Base-by-base conservation (phyloP, 2,797 vertebrate genomes). In the Oreochromis grahami region DNA sequence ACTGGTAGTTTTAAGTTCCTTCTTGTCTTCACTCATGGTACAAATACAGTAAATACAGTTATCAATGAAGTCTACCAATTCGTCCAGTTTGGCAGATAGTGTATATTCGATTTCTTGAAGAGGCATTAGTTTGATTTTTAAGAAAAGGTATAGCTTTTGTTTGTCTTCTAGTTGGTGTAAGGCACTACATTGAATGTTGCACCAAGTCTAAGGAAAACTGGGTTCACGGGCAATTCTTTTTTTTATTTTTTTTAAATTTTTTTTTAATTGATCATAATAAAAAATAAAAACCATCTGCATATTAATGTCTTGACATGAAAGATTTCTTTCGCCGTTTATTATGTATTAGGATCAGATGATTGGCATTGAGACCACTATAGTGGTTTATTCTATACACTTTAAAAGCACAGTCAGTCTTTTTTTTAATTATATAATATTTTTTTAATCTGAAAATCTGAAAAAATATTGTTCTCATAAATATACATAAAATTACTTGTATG, bases 181-280 rank as follows among this genome's bases (percentile, higher is more conserved):
- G 0, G 26, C 3, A 1, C 56, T 10, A 6, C 29, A 10, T 3
- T 34, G 0, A 58, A 1, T 19, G 8, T 19, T 4, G 29, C 10
- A 53, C 11, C 21, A 17, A 19, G 15, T 58, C 29, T 58, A 15
- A 56, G 53, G 53, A 55, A 24, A 8, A 15, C 53, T 26, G 26
- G 53, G 53, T 14, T 50, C 17, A 9, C 3, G 17, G 8, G 48
- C 17, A 5, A 3, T n/a, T 56, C 24, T 56, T 56, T 24, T 53
- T 48, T 7, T 26, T n/a, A n/a, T 26, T 26, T 26, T 26, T 34
- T 34, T 34, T 4, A 26, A 29, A n/a, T 26, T 26, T 26, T 26
- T 26, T 34, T 34, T 34, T 4, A 26, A 29, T 15, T 15, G 0
- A 56, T 8, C 53, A 56, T 0, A 56, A 56, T 56, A 29, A 56